Base-by-base conservation (phyloP, 2,888 invertebrate species). In the Cerastis leucographa region DNA sequence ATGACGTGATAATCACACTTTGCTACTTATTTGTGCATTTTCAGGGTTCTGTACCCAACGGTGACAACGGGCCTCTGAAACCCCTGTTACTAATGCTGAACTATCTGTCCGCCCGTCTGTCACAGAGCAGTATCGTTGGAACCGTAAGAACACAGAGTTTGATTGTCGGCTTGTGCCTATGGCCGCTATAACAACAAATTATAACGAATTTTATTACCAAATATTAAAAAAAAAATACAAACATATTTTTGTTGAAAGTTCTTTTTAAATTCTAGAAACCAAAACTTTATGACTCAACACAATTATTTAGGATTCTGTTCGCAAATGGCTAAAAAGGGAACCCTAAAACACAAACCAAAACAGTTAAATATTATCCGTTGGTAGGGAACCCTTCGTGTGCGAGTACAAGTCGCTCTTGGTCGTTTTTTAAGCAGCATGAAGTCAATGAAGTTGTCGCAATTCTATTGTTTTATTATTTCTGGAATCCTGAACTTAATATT, bases 391-490 rank as follows among this genome's bases (percentile, higher is more conserved):
- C 12, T 46, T 46, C 5, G 5, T 9, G 4, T 22, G 54, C n/a
- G 12, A 12, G 4, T n/a, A 11, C 11, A n/a, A n/a, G 6, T 25
- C 54, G n/a, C 12, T n/a, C n/a, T 54, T 56, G 59, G 29, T 17
- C 17, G 9, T 1, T 19, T 59, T 35, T 25, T 25, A 64, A 35
- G 42, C 44, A 7, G 25, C 51, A 71, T 64, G 46, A 4, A 35
- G 61, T 74, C 19, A n/a, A 71, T 59, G 51, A 75, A 62, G 25
- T 86, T 69, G 74, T 29, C 44, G 64, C 51, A 54, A 74, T 74
- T 65, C 70, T 71, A 81, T 81, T 85, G 44, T 61, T 62, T 76
- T 62, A 42, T 66, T 2, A 35, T 56, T 17, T 40, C 17, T 62
- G 29, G 5, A 71, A 29, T 35, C 17, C 49, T 51, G 35, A 8